These are phyloP conservation scores for Stegastes partitus DNA, from an alignment of 2,113 vertebrate species.

Conservation along the genomic window DNA sequence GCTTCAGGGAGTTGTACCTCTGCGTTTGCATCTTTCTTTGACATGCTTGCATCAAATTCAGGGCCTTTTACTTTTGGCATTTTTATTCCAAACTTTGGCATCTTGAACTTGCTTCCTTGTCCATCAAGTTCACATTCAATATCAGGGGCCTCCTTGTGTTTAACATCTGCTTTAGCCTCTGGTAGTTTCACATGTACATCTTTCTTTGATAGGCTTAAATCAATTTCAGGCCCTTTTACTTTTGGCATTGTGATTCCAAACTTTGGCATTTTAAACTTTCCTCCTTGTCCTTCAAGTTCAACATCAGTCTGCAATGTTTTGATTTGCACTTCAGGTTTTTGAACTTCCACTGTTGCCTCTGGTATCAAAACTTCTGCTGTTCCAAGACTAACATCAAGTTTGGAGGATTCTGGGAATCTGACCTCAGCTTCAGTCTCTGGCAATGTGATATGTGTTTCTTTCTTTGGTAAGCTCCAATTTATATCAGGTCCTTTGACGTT, in stretches of 20 bases:
- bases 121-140: neutral
- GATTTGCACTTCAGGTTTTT: conserved; percentile 38
- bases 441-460: neutral
- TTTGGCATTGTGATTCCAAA: conserved; percentile 58
- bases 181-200: conserved; percentile 4
- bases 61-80: conserved; percentile 53
- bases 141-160: conserved; percentile 7
- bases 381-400: conserved; percentile 27
- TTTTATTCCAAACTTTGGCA: conserved; percentile 48
- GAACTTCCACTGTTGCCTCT: conserved; percentile 47
- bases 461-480: conserved; percentile 35
- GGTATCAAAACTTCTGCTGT: conserved; percentile 42
- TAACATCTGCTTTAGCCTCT: conserved; percentile 19
- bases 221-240: conserved; percentile 36
- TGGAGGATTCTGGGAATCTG: conserved; percentile 23
- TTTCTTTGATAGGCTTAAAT: conserved; percentile 37
- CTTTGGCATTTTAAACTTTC: conserved; percentile 56
- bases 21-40: conserved; percentile 38
- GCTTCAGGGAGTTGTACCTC: neutral
- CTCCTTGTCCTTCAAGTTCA: conserved; percentile 32
- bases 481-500: conserved; percentile 33
- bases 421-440: conserved; percentile 34
- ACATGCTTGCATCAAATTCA: conserved; percentile 38
- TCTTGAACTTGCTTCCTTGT: conserved; percentile 46
- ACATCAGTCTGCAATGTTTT: conserved; percentile 25